Base-by-base conservation (phyloP, 2,797 vertebrate species). In the Halcyon chelicuti region DNA sequence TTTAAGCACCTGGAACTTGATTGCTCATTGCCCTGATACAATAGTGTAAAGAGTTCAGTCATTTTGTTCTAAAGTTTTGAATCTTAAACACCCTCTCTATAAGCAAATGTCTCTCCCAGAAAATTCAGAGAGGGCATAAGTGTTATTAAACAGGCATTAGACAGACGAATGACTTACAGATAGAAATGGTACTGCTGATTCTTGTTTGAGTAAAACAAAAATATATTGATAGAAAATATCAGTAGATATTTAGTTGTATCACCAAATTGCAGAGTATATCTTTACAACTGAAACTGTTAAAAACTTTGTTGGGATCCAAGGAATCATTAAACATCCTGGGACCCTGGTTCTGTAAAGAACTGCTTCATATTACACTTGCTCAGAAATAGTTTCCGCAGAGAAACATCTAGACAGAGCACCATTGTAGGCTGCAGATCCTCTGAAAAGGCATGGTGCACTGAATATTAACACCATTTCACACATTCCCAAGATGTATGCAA, bases 401-500 rank as follows among this genome's bases (percentile, higher is more conserved):
- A 93, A 89, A 87, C 72, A 70, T 86, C 62, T 93, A 95, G 86
- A 96, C 97, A 96, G 89, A 87, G 74, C 29, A 42, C 94, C 92
- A 70, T 46, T 96, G 95, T 95, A 83, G 82, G 80, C 28, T 96
- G 72, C 73, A 86, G 90, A 94, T 95, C 89, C 86, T 97, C 94
- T 94, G 94, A 94, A 96, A 95, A 95, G 94, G 85, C 81, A 96
- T 21, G 70, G 86, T 96, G 95, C 76, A 63, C 87, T 91, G 97
- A 98, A 98, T 98, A 97, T 97, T 97, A 98, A 97, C 93, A 84
- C 80, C 88, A 92, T 96, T 98, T 98, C 96, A 95, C 96, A 97
- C 96, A 97, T 96, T 97, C 98, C 98, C 98, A 97, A 98, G 97
- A 98, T 96, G 96, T 90, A 90, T 93, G 96, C 98, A 98, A 98